A percentile compares a stretch with the other conserved stretches of the same genome.
Conservation (phyloP, 2,888 invertebrate genomes). For the Liopterus haemorrhoidalis region DNA sequence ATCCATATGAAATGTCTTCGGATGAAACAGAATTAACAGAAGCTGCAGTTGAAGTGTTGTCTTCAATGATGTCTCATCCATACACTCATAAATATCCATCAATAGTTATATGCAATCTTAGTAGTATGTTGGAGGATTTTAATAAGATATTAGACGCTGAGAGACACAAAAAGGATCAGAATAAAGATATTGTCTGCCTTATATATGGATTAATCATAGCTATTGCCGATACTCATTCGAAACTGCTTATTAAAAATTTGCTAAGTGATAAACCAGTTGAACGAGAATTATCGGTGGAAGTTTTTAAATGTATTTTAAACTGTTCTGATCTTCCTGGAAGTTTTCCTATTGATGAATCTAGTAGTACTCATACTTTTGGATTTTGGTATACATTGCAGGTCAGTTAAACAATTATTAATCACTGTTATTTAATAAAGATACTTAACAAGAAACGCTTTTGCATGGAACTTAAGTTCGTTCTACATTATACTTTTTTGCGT, state of each 20-base stretch:
- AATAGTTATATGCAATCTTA: conserved; percentile 48
- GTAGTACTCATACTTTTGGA: conserved; percentile 78
- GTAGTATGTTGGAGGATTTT: conserved; percentile 54
- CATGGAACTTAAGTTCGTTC: too few relatives aligned
- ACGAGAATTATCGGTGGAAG: conserved; percentile 52
- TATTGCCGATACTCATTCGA: conserved; percentile 65
- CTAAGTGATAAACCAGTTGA: conserved; percentile 48
- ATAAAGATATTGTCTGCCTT: conserved; percentile 59
- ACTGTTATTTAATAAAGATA: conserved; percentile 1
- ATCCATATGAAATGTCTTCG: conserved; percentile 49
- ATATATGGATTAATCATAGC: conserved; percentile 64
- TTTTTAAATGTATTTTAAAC: conserved; percentile 68
- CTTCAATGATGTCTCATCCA: conserved; percentile 55
- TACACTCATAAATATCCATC: conserved; percentile 56
- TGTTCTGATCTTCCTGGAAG: conserved; percentile 77
- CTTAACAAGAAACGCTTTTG: neutral
- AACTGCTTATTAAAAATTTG: conserved; percentile 50
- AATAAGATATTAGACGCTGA: conserved; percentile 50
- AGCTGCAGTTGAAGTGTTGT: conserved; percentile 57
- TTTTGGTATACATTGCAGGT: conserved; percentile 92
- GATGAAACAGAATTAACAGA: conserved; percentile 56
- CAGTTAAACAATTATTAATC: neutral
- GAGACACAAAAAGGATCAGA: conserved; percentile 40
- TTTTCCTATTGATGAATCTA: conserved; percentile 82
- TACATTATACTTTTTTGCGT: too few relatives aligned